Evolutionary conservation across 1,140 invertebrate species (phyloP).

Genomic region (Lepidurus packardi): DNA sequence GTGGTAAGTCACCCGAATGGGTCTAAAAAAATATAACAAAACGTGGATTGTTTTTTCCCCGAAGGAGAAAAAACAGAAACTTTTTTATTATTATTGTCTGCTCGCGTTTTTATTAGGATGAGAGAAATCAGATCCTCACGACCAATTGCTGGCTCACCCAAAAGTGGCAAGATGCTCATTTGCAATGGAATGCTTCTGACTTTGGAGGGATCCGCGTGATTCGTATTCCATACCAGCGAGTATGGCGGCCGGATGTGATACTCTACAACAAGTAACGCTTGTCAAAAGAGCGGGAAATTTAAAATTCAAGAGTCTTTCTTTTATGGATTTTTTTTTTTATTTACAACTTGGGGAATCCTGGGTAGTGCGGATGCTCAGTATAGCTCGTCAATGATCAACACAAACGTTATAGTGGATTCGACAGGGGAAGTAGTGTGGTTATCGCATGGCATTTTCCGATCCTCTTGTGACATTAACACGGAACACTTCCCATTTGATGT

Average conservation of each 20-base stretch:
- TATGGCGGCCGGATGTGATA: slow-evolving; percentile 81
- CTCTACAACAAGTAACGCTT: slow-evolving; percentile 77
- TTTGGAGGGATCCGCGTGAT: slow-evolving; percentile 48
- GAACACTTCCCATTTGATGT: slow-evolving; percentile 93
- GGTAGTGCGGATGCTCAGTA: slow-evolving; percentile 73
- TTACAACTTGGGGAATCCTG: slow-evolving; percentile 40
- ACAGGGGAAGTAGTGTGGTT: slow-evolving; percentile 67
- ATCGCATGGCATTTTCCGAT: slow-evolving; percentile 76
- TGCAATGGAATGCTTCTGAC: slow-evolving; percentile 81
- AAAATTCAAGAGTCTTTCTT: slow-evolving; percentile 19
- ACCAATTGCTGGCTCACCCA: slow-evolving; percentile 90
- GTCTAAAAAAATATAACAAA: slow-evolving; percentile 28
- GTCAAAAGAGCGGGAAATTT: neutral
- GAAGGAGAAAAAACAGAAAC: slow-evolving; percentile 21
- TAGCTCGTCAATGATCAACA: slow-evolving; percentile 70
- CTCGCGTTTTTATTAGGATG: slow-evolving; percentile 49
- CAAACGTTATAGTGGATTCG: slow-evolving; percentile 68
- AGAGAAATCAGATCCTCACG: slow-evolving; percentile 66
- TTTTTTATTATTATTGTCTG: slow-evolving; percentile 45
- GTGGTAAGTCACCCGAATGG: slow-evolving; percentile 56
- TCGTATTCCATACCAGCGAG: slow-evolving; percentile 49
- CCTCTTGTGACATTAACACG: slow-evolving; percentile 83
- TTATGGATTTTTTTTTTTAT: slow-evolving; percentile 31
- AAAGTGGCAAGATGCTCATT: slow-evolving; percentile 80
- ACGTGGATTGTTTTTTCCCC: neutral